Percentiles rank a stretch among this genome's conserved stretches.
phyloP scores from a whole-genome alignment of 2,113 vertebrate genomes.

The Epinephelus cyanopodus region DNA sequence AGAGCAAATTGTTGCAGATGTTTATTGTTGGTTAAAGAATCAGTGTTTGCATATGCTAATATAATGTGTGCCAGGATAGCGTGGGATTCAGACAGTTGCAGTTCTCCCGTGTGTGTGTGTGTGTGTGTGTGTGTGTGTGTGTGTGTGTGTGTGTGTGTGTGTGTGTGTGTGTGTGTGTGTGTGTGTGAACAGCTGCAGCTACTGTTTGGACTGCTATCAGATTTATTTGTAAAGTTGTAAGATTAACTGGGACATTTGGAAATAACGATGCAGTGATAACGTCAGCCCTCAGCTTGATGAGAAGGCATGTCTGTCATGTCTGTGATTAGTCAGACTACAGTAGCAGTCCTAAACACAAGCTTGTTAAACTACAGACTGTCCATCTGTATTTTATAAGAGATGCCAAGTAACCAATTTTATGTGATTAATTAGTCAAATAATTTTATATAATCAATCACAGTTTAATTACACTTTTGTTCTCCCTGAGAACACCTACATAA shows the following conservation, averaged over 20 bases:
- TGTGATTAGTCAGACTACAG: neutral
- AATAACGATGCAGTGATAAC: neutral
- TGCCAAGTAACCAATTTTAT: conserved; percentile 11
- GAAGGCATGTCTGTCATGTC: neutral
- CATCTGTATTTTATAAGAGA: neutral
- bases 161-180: neutral
- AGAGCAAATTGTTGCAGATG: neutral
- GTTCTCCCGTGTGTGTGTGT: conserved; percentile 9
- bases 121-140: no score
- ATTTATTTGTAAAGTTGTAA: neutral
- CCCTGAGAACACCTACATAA: conserved; percentile 1
- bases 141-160: conserved; percentile 10
- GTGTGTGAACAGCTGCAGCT: neutral
- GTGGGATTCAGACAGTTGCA: conserved; percentile 27
- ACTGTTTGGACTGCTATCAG: neutral
- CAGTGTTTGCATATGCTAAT: conserved; percentile 5
- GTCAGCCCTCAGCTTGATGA: neutral
- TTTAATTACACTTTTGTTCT: neutral
- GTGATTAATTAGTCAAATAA: conserved; percentile 7
- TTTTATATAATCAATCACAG: conserved; percentile 3
- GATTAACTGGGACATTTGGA: conserved; percentile 2
- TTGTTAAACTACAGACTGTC: neutral
- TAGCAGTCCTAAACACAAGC: conserved; percentile 1
- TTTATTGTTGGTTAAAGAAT: conserved; percentile 1
- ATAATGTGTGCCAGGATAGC: conserved; percentile 12